Conservation (phyloP, 2,797 vertebrate genomes). For the Xiphorhynchus erythropygius region DNA sequence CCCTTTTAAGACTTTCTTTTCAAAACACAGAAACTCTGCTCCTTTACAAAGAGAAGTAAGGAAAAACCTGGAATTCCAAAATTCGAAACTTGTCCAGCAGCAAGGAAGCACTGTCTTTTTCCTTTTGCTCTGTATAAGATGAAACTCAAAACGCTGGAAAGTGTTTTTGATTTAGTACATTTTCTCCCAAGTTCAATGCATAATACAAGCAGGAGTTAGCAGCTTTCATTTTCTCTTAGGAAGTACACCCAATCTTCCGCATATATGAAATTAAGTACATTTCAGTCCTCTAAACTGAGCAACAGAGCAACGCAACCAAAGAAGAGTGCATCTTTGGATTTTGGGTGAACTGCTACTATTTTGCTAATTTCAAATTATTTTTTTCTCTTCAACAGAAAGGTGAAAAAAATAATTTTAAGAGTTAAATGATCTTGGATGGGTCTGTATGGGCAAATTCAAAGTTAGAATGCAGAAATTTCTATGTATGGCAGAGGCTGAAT, state of each 20-base stretch:
- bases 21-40: not conserved
- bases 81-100: not conserved
- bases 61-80: not conserved
- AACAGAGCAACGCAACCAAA: not conserved
- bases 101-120: accelerated
- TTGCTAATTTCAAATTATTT: not conserved
- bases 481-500: not conserved
- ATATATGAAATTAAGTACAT: not conserved
- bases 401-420: not conserved
- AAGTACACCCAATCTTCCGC: not conserved
- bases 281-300: not conserved
- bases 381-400: not conserved
- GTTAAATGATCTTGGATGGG: not conserved
- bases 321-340: not conserved
- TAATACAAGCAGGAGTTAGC: not conserved
- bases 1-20: not conserved
- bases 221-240: not conserved
- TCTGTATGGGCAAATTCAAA: not conserved
- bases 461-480: not conserved
- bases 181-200: not conserved
- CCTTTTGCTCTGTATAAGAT: not conserved
- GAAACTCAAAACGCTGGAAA: not conserved
- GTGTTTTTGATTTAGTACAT: not conserved
- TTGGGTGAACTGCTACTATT: not conserved
- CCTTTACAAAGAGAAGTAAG: not conserved